phyloP scores from a whole-genome alignment of 2,888 invertebrate genomes.

The Lasioglossum morio region DNA sequence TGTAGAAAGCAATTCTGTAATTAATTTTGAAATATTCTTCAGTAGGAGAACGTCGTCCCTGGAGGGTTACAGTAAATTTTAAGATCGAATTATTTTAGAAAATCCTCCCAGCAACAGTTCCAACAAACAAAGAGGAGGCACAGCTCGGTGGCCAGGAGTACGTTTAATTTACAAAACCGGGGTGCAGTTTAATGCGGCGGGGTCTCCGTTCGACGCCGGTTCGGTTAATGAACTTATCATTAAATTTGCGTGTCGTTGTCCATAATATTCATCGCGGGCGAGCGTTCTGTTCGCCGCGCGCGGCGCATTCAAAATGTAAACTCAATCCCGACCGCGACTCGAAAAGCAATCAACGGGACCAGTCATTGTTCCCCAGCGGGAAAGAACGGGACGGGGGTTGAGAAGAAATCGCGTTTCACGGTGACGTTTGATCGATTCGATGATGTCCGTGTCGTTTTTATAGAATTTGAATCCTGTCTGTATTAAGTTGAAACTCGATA shows the following conservation, averaged over 20 bases:
- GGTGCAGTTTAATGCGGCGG: background rate
- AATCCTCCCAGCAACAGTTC: background rate
- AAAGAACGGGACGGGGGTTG: slow-evolving; percentile 2
- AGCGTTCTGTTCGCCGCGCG: background rate
- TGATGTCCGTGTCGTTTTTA: background rate
- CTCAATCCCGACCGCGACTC: slow-evolving; percentile 63
- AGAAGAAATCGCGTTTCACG: slow-evolving; percentile 26
- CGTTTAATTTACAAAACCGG: background rate
- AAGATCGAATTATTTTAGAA: background rate
- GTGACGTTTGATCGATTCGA: background rate
- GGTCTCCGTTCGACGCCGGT: slow-evolving; percentile 15
- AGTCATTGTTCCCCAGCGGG: slow-evolving; percentile 59
- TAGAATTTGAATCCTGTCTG: background rate
- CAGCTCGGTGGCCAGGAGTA: background rate
- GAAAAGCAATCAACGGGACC: slow-evolving; percentile 58
- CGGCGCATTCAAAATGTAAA: slow-evolving; percentile 67
- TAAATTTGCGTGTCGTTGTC: slow-evolving; percentile 35
- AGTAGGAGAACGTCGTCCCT: too few relatives aligned
- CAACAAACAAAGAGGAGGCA: background rate
- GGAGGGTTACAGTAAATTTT: too few relatives aligned
- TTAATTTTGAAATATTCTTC: too few relatives aligned
- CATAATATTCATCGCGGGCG: slow-evolving; percentile 50
- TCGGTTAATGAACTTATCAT: slow-evolving; percentile 33
- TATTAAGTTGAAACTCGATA: background rate
- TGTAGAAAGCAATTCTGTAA: too few relatives aligned